phyloP scores from a whole-genome alignment of 2,888 invertebrate genomes.

The Ceraclea dissimilis region DNA sequence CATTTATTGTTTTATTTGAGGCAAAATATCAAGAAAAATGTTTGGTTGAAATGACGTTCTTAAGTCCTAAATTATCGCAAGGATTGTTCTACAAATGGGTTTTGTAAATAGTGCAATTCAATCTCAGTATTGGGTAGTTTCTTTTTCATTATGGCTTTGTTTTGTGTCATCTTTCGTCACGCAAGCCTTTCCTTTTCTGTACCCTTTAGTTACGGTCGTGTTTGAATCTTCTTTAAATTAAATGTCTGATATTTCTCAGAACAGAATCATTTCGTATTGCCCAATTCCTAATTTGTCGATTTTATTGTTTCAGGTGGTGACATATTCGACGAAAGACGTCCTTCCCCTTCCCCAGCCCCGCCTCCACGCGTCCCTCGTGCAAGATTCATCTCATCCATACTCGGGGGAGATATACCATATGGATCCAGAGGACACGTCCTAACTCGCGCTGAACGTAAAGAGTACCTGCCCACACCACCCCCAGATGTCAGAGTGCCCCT shows the following conservation, averaged over 20 bases:
- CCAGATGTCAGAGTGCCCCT: constrained; percentile 48
- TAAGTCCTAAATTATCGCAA: background rate
- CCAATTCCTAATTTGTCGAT: constrained; percentile 12
- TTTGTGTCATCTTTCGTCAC: too few species aligned
- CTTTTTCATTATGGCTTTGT: too few species aligned
- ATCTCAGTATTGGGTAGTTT: too few species aligned
- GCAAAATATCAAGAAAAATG: background rate
- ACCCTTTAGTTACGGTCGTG: too few species aligned
- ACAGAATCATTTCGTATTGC: too few species aligned
- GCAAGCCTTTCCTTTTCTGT: too few species aligned
- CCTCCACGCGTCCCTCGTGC: constrained; percentile 50
- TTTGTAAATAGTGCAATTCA: too few species aligned
- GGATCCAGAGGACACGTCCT: constrained; percentile 72
- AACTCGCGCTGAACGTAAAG: constrained; percentile 76
- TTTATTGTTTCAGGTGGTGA: constrained; percentile 36
- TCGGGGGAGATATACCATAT: constrained; percentile 75
- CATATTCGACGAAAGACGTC: constrained; percentile 35
- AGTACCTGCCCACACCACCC: constrained; percentile 54
- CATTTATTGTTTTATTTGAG: constrained; percentile 1
- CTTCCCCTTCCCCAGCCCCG: background rate
- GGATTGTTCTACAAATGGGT: background rate
- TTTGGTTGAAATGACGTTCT: background rate
- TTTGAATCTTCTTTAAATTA: too few species aligned
- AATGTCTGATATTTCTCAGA: too few species aligned
- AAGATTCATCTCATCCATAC: constrained; percentile 72